Evolutionary conservation across 37 sponge, comb jelly and placozoan species (phyloP).

Genomic region (Haliclona indistincta): DNA sequence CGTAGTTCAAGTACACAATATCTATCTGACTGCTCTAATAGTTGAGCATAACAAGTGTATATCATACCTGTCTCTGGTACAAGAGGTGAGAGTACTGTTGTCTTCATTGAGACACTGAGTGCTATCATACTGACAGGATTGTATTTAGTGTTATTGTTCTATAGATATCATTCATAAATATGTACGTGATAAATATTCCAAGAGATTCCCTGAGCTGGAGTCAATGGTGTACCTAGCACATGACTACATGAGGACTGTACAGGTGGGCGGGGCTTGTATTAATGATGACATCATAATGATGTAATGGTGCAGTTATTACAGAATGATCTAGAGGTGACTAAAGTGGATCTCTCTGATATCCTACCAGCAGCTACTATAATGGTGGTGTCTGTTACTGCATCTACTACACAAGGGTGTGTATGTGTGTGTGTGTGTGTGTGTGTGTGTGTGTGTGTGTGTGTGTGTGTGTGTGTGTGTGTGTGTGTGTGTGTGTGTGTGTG

Average conservation of each 20-base stretch:
- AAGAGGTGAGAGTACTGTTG: no score
- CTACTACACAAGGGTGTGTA: constrained; percentile 98
- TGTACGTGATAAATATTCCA: constrained; percentile 85
- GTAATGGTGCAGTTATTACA: constrained; percentile 44
- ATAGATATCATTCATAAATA: constrained; percentile 91
- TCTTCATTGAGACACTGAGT: no score
- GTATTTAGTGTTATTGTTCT: background rate
- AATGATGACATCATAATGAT: background rate
- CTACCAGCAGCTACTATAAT: constrained; percentile 97
- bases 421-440: no score
- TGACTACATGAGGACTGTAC: constrained; percentile 91
- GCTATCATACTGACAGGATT: no score
- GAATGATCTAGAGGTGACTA: constrained; percentile 89
- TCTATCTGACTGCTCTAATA: no score
- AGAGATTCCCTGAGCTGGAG: constrained; percentile 97
- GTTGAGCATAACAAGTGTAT: no score
- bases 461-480: no score
- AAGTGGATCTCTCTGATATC: constrained; percentile 75
- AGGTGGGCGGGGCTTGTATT: constrained; percentile 41
- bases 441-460: no score
- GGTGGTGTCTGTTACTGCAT: constrained; percentile 99
- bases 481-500: no score
- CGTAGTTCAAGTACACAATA: no score
- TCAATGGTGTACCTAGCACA: constrained; percentile 88
- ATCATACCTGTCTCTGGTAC: no score